phyloP scores from a whole-genome alignment of 2,797 vertebrate genomes.

The Glyptemys insculpta region DNA sequence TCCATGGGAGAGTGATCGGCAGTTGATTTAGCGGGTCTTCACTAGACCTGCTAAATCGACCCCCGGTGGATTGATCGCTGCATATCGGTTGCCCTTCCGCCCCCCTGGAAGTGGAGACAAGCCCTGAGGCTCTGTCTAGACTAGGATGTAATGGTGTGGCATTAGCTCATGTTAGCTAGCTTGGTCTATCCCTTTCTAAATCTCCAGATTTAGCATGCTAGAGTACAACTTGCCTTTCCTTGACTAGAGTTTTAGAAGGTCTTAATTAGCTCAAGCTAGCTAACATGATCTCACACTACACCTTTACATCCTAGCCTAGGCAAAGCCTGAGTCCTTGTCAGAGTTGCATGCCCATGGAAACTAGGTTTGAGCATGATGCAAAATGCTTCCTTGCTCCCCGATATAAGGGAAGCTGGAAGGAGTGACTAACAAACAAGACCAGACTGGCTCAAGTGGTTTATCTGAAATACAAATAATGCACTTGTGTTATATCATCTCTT shows the following conservation, averaged over 20 bases:
- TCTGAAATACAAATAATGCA: constrained; percentile 1
- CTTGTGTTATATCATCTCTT: neutral
- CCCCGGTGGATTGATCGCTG: too few relatives aligned
- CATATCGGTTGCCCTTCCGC: too few relatives aligned
- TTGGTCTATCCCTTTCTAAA: neutral
- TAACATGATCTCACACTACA: neutral
- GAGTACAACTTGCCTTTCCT: neutral
- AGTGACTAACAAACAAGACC: constrained; percentile 6
- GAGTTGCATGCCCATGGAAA: neutral
- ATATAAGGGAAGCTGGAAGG: neutral
- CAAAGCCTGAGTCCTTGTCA: neutral
- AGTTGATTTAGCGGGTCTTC: too few relatives aligned
- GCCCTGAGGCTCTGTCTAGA: neutral
- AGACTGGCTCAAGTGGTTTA: neutral
- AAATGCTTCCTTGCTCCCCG: constrained; percentile 28
- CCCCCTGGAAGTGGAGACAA: too few relatives aligned
- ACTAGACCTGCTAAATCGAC: too few relatives aligned
- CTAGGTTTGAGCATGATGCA: neutral
- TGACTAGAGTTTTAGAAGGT: neutral
- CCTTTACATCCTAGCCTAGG: constrained; percentile 3
- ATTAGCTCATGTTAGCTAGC: neutral
- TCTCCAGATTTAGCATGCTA: neutral
- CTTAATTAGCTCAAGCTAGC: neutral
- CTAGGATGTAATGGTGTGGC: neutral
- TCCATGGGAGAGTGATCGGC: too few relatives aligned